Percentiles rank a stretch among this genome's conserved stretches.
Conservation (phyloP, 2,888 invertebrate genomes). For the Vesta saturnalis region DNA sequence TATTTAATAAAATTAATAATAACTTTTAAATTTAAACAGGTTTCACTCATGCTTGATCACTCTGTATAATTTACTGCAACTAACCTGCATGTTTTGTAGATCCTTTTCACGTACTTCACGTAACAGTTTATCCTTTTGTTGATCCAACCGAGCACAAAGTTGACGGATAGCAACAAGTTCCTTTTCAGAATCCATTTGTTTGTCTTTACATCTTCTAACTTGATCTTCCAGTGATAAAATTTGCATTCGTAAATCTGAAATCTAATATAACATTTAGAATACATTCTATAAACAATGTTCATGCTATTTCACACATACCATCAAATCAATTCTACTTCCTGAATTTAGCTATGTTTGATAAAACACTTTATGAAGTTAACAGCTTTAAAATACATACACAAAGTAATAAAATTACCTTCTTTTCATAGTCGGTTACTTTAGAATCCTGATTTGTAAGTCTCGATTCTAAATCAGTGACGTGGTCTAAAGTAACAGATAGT, state of each 20-base stretch:
- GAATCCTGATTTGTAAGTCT: slow-evolving; percentile 68
- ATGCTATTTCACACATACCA: slow-evolving; percentile 33
- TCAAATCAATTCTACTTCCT: slow-evolving; percentile 41
- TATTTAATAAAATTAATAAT: too few relatives aligned
- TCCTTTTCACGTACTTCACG: slow-evolving; percentile 66
- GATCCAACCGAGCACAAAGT: slow-evolving; percentile 71
- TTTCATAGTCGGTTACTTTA: slow-evolving; percentile 67
- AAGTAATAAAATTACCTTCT: slow-evolving; percentile 60
- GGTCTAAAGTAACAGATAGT: slow-evolving; percentile 66
- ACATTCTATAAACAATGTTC: neutral
- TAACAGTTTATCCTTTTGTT: slow-evolving; percentile 72
- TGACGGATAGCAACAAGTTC: slow-evolving; percentile 70
- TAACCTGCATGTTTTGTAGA: slow-evolving; percentile 60
- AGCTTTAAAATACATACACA: neutral
- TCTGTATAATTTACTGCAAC: too few relatives aligned
- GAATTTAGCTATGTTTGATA: slow-evolving; percentile 14
- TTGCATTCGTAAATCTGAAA: slow-evolving; percentile 60
- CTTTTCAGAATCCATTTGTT: slow-evolving; percentile 69
- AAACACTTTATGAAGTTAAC: neutral
- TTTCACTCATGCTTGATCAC: too few relatives aligned
- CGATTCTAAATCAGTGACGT: slow-evolving; percentile 72
- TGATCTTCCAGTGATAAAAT: slow-evolving; percentile 74
- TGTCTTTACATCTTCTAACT: slow-evolving; percentile 68
- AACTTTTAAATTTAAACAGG: too few relatives aligned
- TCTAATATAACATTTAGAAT: slow-evolving; percentile 12